A percentile compares a stretch with the other conserved stretches of the same genome.
These are phyloP conservation scores for Chascanopsetta lugubris DNA, from an alignment of 2,113 vertebrate species.

Conservation along the genomic window DNA sequence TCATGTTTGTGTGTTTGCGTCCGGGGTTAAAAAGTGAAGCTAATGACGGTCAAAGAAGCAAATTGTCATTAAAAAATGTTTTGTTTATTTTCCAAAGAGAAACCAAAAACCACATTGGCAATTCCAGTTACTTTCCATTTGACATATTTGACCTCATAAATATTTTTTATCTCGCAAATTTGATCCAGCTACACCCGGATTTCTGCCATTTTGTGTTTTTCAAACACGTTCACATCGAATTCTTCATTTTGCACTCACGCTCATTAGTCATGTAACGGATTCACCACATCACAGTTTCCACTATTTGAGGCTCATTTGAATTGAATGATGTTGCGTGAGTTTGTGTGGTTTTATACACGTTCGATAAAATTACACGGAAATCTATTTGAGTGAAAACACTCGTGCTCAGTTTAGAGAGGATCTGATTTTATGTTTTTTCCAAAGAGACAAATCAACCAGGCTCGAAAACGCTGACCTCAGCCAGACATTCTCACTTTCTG, in stretches of 20 bases:
- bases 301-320: slow-evolving; percentile 20
- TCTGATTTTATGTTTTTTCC: slow-evolving; percentile 23
- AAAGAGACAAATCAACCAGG: slow-evolving; percentile 21
- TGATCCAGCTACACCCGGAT: neutral
- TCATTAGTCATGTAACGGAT: slow-evolving; percentile 26
- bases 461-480: slow-evolving; percentile 1
- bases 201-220: neutral
- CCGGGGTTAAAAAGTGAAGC: neutral
- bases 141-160: slow-evolving; percentile 25
- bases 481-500: slow-evolving; percentile 39
- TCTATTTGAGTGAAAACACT: slow-evolving; percentile 20
- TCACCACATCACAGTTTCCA: slow-evolving; percentile 32
- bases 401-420: neutral
- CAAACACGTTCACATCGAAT: slow-evolving; percentile 21
- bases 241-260: neutral
- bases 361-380: slow-evolving; percentile 40
- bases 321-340: slow-evolving; percentile 4
- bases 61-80: neutral
- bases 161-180: slow-evolving; percentile 20
- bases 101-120: slow-evolving; percentile 12
- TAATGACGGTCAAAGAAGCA: neutral
- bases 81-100: slow-evolving; percentile 7
- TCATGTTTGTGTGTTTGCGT: neutral
- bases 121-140: slow-evolving; percentile 17
- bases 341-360: neutral